A percentile compares a stretch with the other conserved stretches of the same genome.
phyloP scores from a whole-genome alignment of 2,797 vertebrate species.

The Enteromius treurensis region DNA sequence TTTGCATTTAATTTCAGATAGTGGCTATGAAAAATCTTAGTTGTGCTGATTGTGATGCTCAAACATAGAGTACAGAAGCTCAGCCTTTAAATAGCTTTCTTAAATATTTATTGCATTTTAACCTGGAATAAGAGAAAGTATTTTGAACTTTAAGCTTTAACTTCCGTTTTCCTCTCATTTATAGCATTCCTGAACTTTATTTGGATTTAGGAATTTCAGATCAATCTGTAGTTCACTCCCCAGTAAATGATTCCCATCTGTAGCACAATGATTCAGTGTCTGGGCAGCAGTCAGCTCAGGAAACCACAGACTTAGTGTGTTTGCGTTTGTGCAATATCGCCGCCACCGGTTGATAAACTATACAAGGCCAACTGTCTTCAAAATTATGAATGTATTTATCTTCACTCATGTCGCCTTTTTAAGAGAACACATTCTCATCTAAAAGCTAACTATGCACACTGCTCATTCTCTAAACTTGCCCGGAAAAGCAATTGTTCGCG shows the following conservation, averaged over 20 bases:
- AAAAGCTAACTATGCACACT: background rate
- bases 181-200: conserved; percentile 48
- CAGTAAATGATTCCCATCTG: conserved; percentile 77
- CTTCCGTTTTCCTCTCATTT: background rate
- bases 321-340: conserved; percentile 20
- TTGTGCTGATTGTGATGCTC: background rate
- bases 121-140: background rate
- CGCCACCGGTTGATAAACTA: background rate
- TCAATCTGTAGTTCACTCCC: conserved; percentile 55
- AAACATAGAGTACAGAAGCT: background rate
- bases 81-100: background rate
- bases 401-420: background rate
- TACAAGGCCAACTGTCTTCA: conserved; percentile 16
- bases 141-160: background rate
- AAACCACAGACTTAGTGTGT: conserved; percentile 26
- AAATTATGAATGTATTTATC: background rate
- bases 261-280: conserved; percentile 52
- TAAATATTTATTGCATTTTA: background rate
- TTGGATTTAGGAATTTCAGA: conserved; percentile 52
- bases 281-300: conserved; percentile 32
- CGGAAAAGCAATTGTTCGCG: background rate
- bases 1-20: background rate
- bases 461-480: conserved; percentile 8
- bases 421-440: background rate
- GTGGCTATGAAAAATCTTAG: background rate